phyloP scores from a whole-genome alignment of 1,140 invertebrate species.

The Kradibia gibbosae region DNA sequence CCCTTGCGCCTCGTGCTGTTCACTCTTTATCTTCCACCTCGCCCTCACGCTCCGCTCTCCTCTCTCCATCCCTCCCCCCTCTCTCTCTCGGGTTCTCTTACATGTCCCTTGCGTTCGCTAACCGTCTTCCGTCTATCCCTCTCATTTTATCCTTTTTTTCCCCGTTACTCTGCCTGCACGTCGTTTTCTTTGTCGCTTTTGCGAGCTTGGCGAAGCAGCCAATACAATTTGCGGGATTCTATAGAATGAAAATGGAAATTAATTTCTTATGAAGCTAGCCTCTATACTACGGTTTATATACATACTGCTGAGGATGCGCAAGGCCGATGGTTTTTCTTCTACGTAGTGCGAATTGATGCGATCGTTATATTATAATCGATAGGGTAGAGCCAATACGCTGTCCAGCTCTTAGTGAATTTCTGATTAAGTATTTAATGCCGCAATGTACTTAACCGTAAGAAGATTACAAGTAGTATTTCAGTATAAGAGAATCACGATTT shows the following conservation, averaged over 20 bases:
- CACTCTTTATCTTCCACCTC: neutral
- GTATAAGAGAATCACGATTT: neutral
- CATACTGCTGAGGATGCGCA: neutral
- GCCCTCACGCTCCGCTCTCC: neutral
- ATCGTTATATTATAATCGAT: slow-evolving; percentile 35
- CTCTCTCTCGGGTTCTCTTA: neutral
- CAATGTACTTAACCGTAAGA: slow-evolving; percentile 24
- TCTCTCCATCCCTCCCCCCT: neutral
- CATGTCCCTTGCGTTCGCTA: neutral
- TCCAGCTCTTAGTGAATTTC: slow-evolving; percentile 6
- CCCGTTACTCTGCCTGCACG: neutral
- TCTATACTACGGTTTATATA: neutral
- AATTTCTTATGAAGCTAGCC: slow-evolving; percentile 31
- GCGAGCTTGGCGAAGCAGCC: neutral
- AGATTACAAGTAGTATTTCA: slow-evolving; percentile 31
- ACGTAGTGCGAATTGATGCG: neutral
- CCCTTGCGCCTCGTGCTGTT: no score
- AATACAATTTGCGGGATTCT: slow-evolving; percentile 29
- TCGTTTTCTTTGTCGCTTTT: neutral
- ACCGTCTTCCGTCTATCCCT: no score
- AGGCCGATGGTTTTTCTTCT: neutral
- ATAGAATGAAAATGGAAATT: slow-evolving; percentile 39
- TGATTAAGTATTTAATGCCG: slow-evolving; percentile 40
- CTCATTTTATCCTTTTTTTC: neutral
- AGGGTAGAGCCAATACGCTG: slow-evolving; percentile 27